Base-by-base conservation (phyloP, 1,140 invertebrate species). In the Dreissena rostriformis region DNA sequence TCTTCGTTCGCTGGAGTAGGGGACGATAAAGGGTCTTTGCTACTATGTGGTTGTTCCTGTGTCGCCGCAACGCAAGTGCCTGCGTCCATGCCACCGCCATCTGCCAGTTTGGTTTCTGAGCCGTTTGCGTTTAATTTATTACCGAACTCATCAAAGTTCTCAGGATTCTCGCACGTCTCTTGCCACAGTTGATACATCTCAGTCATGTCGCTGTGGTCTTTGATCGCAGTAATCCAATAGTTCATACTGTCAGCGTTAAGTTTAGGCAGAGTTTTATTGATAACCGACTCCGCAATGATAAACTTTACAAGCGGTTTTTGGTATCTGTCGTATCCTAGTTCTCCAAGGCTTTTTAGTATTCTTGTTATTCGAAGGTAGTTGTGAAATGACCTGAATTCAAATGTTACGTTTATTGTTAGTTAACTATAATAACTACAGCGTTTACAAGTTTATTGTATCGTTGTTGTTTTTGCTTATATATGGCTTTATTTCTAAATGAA, bases 331-430 rank as follows among this genome's bases (percentile, higher is more conserved):
- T n/a, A 72, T 1, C 79, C 79, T 15, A 81, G 49, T 51, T 72
- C 79, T 6, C 68, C 79, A 17, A 81, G 15, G 1, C 53, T 29
- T 28, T 81, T 81, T 1, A 81, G 15, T 14, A 81, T 81, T 51
- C 79, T 22, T 28, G 79, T 81, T 24, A 81, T 73, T 49, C 79
- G 79, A 6, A 73, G 52, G 12, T 51, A 55, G 29, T 81, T 81
- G 70, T 73, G 79, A 1, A 24, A 39, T 8, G 79, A 81, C 51
- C 79, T 81, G 79, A 0, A 72, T 22, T 24, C 14, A 57, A 74
- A 74, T n/a, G n/a, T 52, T 24, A 74, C 11, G n/a, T 22, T 22
- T 24, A 57, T 39, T 39, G 39, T 39, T 5, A 39, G 39, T 39
- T 17, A 57, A 29, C 0, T 55, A 4, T 24, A 17, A 51, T 2